Percentiles rank a stretch among this genome's conserved stretches.
These are phyloP conservation scores for Eidolon helvum DNA, from an alignment of 2,113 vertebrate species.

Conservation along the genomic window DNA sequence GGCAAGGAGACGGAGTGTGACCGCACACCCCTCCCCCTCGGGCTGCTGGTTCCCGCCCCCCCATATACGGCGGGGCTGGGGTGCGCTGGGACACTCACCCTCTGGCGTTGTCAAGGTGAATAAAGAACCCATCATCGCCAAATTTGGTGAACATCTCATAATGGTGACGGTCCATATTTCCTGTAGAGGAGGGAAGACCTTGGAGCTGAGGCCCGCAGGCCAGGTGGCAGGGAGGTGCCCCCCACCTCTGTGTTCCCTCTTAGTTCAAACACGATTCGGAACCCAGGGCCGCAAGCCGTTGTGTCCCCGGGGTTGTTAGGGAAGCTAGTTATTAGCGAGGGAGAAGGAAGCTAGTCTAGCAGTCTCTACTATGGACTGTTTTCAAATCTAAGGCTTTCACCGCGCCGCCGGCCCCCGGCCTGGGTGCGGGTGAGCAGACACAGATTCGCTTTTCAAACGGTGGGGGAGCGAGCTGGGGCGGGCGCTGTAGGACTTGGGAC, in stretches of 20 bases:
- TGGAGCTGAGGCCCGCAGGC: neutral
- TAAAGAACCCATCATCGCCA: slow-evolving; percentile 93
- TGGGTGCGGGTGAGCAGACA: neutral
- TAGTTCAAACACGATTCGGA: neutral
- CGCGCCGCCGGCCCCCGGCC: no score
- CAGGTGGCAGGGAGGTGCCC: neutral
- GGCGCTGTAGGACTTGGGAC: neutral
- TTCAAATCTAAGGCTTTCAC: neutral
- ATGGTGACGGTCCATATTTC: slow-evolving; percentile 98
- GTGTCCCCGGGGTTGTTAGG: no score
- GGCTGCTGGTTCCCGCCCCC: neutral
- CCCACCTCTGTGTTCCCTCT: neutral
- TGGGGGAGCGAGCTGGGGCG: rapidly evolving
- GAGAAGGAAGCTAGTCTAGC: neutral
- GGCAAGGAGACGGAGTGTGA: rapidly evolving
- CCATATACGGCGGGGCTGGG: rapidly evolving
- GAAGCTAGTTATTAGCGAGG: neutral
- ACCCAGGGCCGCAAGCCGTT: no score
- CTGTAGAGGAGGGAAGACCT: slow-evolving; percentile 75
- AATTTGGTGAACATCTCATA: slow-evolving; percentile 98
- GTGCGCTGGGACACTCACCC: slow-evolving; percentile 85
- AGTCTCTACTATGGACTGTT: rapidly evolving
- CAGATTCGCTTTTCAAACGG: rapidly evolving
- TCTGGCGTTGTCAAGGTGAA: slow-evolving; percentile 97
- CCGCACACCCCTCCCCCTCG: rapidly evolving